Percentiles rank a stretch among this genome's conserved stretches.
Conservation (phyloP, 1,140 invertebrate genomes). For the Nephotettix cincticeps region DNA sequence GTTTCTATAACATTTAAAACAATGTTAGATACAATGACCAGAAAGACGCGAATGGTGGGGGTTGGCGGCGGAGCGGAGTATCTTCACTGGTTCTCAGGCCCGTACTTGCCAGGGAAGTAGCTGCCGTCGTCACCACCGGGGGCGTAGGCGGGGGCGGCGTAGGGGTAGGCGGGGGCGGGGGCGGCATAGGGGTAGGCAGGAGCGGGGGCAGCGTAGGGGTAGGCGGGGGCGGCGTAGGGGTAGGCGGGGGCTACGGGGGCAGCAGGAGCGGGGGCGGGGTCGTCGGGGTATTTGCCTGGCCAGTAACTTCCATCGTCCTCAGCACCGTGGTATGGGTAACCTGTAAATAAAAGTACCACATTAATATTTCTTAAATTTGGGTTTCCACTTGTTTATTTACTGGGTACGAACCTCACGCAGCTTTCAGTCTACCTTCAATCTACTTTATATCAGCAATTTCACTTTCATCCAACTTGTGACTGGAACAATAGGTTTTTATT, state of each 20-base stretch:
- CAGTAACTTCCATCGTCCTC: conserved; percentile 8
- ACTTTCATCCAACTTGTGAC: too few species aligned
- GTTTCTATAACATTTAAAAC: too few species aligned
- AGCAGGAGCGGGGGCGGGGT: neutral
- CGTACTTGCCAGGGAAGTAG: conserved; percentile 42
- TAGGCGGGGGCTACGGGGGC: neutral
- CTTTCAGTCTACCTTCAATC: too few species aligned
- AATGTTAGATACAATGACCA: too few species aligned
- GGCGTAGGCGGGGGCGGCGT: neutral
- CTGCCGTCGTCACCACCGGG: conserved; percentile 35
- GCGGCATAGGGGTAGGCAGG: neutral
- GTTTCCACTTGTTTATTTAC: too few species aligned
- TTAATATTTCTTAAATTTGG: too few species aligned
- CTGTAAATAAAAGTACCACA: too few species aligned
- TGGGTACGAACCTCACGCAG: too few species aligned
- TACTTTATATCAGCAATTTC: too few species aligned
- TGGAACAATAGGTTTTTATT: too few species aligned
- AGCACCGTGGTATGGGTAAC: neutral
- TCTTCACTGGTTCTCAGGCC: neutral
- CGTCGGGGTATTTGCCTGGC: conserved; percentile 1
- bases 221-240: neutral
- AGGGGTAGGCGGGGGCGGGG: neutral
- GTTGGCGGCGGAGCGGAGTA: too few species aligned
- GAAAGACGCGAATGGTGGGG: too few species aligned
- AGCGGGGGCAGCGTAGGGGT: neutral